phyloP scores from a whole-genome alignment of 2,888 invertebrate species.

The Onchidella celtica region DNA sequence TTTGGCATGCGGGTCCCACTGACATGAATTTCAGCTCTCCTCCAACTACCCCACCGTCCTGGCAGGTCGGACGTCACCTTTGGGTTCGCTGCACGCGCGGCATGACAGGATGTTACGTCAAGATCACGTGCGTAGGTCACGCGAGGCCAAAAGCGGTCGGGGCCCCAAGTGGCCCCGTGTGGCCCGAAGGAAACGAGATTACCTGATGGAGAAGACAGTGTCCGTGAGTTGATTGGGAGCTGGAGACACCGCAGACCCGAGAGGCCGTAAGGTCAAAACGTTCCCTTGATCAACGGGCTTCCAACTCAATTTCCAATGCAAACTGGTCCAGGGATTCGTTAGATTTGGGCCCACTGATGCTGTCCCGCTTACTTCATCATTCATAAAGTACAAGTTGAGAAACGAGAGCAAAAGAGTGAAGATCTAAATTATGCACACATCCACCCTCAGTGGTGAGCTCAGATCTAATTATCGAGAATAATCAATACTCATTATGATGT shows the following conservation, averaged over 20 bases:
- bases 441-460: background rate
- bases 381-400: conserved; percentile 33
- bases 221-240: conserved; percentile 10
- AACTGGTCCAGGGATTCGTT: conserved; percentile 22
- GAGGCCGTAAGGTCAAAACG: conserved; percentile 27
- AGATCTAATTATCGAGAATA: conserved; percentile 35
- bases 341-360: conserved; percentile 16
- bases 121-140: conserved; percentile 40
- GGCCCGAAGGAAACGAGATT: conserved; percentile 25
- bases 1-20: conserved; percentile 18
- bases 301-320: conserved; percentile 37
- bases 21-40: conserved; percentile 40
- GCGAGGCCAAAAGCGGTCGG: conserved; percentile 20
- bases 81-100: conserved; percentile 14
- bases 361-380: conserved; percentile 34
- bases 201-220: conserved; percentile 10
- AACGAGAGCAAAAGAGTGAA: background rate
- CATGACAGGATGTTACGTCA: conserved; percentile 35
- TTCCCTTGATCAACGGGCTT: conserved; percentile 24
- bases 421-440: conserved; percentile 36
- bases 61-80: conserved; percentile 12
- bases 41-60: background rate
- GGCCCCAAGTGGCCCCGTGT: background rate
- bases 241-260: conserved; percentile 13
- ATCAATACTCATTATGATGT: conserved; percentile 28